Percentiles rank a stretch among this genome's conserved stretches.
phyloP scores from a whole-genome alignment of 2,797 vertebrate species.

The Schizopygopsis pylzovi region DNA sequence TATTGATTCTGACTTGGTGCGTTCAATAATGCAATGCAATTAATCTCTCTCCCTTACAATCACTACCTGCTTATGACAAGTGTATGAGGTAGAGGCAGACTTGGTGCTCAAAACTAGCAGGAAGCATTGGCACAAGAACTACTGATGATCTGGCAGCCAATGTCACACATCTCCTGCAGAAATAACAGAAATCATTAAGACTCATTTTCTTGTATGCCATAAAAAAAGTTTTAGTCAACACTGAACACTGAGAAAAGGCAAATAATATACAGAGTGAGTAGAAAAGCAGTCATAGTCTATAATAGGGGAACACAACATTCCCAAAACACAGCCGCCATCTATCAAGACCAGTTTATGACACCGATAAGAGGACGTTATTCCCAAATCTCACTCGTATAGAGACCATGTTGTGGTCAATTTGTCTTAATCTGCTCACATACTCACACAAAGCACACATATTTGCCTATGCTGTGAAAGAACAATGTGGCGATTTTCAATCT shows the following conservation, averaged over 20 bases:
- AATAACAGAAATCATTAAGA: constrained; percentile 18
- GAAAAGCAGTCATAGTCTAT: neutral
- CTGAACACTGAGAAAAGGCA: constrained; percentile 1
- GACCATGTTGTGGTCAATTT: neutral
- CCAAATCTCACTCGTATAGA: neutral
- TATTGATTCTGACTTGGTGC: constrained; percentile 48
- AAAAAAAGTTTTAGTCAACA: neutral
- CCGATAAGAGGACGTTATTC: constrained; percentile 2
- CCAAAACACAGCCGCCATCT: constrained; percentile 18
- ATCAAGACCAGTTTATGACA: constrained; percentile 33
- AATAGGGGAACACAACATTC: constrained; percentile 1
- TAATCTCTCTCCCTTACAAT: constrained; percentile 51
- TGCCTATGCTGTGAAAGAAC: neutral
- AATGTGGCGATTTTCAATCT: neutral
- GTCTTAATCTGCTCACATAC: constrained; percentile 15
- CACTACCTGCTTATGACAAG: constrained; percentile 21
- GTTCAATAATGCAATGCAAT: constrained; percentile 53
- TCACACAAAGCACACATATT: neutral
- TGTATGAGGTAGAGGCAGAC: neutral
- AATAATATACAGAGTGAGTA: neutral
- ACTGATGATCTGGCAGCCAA: neutral
- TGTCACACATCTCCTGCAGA: constrained; percentile 20
- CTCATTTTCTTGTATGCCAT: constrained; percentile 6
- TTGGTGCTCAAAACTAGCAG: constrained; percentile 15
- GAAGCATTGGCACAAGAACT: neutral